These are phyloP conservation scores for Pilophorus perplexus DNA, from an alignment of 2,888 invertebrate genomes.

Conservation along the genomic window DNA sequence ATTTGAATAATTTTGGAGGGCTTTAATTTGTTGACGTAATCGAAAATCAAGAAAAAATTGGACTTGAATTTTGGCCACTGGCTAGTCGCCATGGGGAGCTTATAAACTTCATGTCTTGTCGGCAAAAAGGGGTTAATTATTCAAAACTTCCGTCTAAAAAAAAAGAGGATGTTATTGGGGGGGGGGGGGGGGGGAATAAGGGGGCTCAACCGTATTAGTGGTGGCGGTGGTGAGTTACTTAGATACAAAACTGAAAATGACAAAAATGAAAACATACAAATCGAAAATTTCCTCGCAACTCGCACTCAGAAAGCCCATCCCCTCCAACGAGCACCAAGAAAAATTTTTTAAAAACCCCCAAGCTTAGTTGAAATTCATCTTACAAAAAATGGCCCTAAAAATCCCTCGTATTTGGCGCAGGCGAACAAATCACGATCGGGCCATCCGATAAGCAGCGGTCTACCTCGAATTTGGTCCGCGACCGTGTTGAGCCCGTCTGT, in stretches of 20 bases:
- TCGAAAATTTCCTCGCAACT: too few species aligned
- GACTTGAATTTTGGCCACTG: constrained; percentile 1
- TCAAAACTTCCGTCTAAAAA: too few species aligned
- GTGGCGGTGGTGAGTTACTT: too few species aligned
- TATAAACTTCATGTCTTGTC: constrained; percentile 10
- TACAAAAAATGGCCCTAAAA: background rate
- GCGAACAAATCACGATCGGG: background rate
- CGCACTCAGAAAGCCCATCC: too few species aligned
- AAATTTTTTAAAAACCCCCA: too few species aligned
- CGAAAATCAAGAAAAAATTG: background rate
- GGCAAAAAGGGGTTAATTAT: constrained; percentile 12
- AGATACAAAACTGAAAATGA: too few species aligned
- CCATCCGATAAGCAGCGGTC: background rate
- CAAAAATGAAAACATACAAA: too few species aligned
- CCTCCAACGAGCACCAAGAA: too few species aligned
- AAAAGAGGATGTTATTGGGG: too few species aligned
- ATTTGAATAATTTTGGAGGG: background rate
- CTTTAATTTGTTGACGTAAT: background rate
- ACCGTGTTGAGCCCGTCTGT: background rate
- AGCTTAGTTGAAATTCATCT: too few species aligned
- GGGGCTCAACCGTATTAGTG: too few species aligned
- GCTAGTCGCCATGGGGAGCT: constrained; percentile 17
- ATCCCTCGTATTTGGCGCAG: background rate
- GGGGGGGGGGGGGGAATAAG: too few species aligned
- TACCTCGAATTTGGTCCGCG: background rate